Evolutionary conservation across 2,113 vertebrate species (phyloP), one percentile per base, ranked within the genome.

Genomic region (Pantherophis guttatus): DNA sequence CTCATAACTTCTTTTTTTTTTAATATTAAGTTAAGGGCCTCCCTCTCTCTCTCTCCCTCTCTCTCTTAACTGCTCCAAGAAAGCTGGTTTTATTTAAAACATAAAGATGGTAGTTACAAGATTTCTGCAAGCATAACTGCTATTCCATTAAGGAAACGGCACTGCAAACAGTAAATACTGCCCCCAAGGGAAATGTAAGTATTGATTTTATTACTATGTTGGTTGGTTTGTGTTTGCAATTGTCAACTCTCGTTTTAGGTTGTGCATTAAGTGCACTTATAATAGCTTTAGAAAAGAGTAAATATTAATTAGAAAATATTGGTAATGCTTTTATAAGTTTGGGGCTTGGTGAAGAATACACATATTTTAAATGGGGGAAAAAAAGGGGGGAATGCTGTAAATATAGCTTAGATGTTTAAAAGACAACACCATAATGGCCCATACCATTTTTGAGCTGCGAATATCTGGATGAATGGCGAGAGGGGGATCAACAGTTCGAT

Each of bases 181-280:
- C 97, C 97, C 98, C 97, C 97, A 57, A 97, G 98, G 98, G 98
- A 98, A 98, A 98, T 98, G 98, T 98, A 98, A 97, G 97, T 97
- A 98, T 98, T 98, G 98, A 98, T 98, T 98, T 98, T 98, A 98
- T 98, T 98, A 98, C 98, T 96, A 96, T 97, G 98, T 97, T 98
- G 97, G 97, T 97, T 98, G 98, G 98, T 96, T 97, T 97, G 97
- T 98, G 97, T 98, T 98, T 98, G 97, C 97, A 98, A 98, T 98
- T 98, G 98, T 98, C 98, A 98, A 98, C 97, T 98, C 97, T 98
- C 97, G 98, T 98, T 98, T 98, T 97, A 97, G 97, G 93, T 96
- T 97, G 92, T 97, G 97, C 96, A 98, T 98, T 98, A 98, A 98
- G 96, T 98, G 98, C 98, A 95, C 95, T 97, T 96, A 96, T 98